Evolutionary conservation across 2,113 vertebrate species (phyloP), one percentile per base, ranked within the genome.

Genomic region (Micromys minutus): DNA sequence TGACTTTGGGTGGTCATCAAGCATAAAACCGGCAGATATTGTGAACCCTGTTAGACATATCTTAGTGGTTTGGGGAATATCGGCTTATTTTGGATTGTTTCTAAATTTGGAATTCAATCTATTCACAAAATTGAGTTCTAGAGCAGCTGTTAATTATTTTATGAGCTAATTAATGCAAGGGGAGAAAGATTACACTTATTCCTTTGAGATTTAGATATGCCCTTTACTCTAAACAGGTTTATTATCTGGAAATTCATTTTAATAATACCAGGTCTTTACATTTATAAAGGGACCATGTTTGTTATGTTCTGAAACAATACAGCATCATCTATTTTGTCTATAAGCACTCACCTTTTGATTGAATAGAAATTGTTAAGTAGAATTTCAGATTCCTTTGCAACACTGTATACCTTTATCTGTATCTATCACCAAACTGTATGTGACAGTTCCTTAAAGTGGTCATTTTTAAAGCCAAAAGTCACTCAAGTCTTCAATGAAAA

Each of bases 81-180:
- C 55, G 88, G 75, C 77, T 93, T 65, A 83, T 93, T n/a, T 91
- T 94, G 29, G 71, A 89, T 83, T 89, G 72, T 93, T 96, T 96
- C 97, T 97, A 97, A 96, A 96, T 94, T 95, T 97, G 89, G 77
- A 97, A 93, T 92, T 96, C 87, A 96, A 97, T 97, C 89, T 96
- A 96, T 95, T 97, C 92, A 96, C 95, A 97, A 97, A 94, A 90
- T 71, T 83, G 7, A 90, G 92, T 96, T 95, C n/a, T 93, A 90
- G 80, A 96, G 61, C 90, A 97, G 71, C 86, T 96, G 85, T 81
- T 97, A 96, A 97, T 97, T 96, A 96, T 97, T 95, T 97, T 96
- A 92, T 74, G 11, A 94, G 74, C 94, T 96, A 97, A 97, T 97
- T 97, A 97, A 93, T 83, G 39, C 57, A 93, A 81, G 76, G n/a